Conservation (phyloP, 2,113 vertebrate genomes). For the Silurus glanis region DNA sequence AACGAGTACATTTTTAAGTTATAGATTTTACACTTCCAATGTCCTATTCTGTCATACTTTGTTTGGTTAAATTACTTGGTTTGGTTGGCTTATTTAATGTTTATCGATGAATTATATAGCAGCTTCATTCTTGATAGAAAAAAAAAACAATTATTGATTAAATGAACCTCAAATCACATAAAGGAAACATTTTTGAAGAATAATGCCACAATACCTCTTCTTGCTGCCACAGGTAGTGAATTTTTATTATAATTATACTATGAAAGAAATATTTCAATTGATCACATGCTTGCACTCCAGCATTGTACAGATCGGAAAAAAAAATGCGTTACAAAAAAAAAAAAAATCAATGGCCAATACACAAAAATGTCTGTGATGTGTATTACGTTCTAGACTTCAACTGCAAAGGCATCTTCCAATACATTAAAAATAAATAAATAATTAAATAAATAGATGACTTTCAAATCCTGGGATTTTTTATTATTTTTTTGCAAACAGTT, state of each 20-base stretch:
- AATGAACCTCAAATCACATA: background rate
- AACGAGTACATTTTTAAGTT: background rate
- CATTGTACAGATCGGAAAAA: conserved; percentile 5
- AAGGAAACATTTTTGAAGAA: conserved; percentile 17
- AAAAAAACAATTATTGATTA: background rate
- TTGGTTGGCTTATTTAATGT: background rate
- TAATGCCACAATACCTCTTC: conserved; percentile 9
- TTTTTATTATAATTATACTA: conserved; percentile 38
- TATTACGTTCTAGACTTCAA: conserved; percentile 42
- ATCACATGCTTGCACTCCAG: conserved; percentile 46
- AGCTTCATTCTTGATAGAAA: background rate
- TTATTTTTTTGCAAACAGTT: conserved; percentile 7
- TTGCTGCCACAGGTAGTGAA: conserved; percentile 32
- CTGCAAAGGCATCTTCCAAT: conserved; percentile 34
- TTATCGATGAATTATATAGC: background rate
- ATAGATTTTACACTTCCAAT: background rate
- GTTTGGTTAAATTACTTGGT: too few species aligned
- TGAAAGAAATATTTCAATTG: conserved; percentile 25
- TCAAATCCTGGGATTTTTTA: conserved; percentile 2
- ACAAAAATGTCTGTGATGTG: conserved; percentile 14
- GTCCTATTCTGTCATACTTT: background rate
- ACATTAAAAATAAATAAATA: conserved; percentile 33
- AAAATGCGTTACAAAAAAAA: conserved; percentile 19
- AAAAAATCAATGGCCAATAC: conserved; percentile 1
- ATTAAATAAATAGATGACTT: conserved; percentile 15